These are phyloP conservation scores for Aleiodes leptofemur DNA, from an alignment of 2,888 invertebrate genomes.

Conservation along the genomic window DNA sequence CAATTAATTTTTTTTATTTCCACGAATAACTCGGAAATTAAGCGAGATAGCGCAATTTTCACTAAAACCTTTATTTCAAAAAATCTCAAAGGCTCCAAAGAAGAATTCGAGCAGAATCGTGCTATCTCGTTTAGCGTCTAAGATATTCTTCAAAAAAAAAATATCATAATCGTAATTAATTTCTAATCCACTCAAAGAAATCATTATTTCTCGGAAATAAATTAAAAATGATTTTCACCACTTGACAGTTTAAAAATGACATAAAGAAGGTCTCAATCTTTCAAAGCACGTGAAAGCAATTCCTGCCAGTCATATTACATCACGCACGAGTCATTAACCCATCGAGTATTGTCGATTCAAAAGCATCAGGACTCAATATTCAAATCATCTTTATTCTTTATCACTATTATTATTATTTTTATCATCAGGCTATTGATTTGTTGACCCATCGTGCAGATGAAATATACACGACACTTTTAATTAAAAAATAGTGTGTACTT, in stretches of 20 bases:
- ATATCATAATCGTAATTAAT: no score
- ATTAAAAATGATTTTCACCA: not conserved
- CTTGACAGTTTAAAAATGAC: not conserved
- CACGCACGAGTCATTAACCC: conserved; percentile 19
- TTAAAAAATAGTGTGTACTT: not conserved
- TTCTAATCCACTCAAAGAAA: no score
- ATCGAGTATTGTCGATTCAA: not conserved
- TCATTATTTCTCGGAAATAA: not conserved
- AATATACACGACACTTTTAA: not conserved
- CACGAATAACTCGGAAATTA: no score
- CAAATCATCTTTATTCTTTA: not conserved
- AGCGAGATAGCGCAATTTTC: no score
- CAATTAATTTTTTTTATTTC: no score
- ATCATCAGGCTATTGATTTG: not conserved
- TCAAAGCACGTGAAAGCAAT: conserved; percentile 20
- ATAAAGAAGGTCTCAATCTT: conserved; percentile 5
- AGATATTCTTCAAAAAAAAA: no score
- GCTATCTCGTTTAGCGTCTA: no score
- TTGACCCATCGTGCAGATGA: not conserved
- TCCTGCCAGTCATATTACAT: conserved; percentile 13
- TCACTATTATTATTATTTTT: not conserved
- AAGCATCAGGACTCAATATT: not conserved
- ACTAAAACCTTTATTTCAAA: no score
- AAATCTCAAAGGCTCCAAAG: no score
- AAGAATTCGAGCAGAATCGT: no score